phyloP scores from a whole-genome alignment of 2,888 invertebrate genomes.

The Notocelia uddmanniana region DNA sequence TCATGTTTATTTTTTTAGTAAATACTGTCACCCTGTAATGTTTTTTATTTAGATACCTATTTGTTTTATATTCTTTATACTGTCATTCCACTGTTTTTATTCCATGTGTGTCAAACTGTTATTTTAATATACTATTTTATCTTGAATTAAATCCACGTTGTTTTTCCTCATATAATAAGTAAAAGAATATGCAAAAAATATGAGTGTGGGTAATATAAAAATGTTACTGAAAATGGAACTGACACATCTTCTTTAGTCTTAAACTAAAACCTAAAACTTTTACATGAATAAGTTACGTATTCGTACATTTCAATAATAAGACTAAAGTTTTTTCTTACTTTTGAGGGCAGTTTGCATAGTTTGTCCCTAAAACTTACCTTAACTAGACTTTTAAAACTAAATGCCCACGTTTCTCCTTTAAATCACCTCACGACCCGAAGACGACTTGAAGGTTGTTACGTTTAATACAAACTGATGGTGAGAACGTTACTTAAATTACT shows the following conservation, averaged over 20 bases:
- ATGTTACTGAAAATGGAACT: not conserved
- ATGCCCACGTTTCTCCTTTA: constrained; percentile 12
- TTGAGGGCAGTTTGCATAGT: not conserved
- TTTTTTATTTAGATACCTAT: too few species aligned
- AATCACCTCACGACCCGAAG: not conserved
- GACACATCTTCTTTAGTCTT: not conserved
- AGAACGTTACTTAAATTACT: not conserved
- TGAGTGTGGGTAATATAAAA: too few species aligned
- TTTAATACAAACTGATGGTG: not conserved
- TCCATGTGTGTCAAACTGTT: too few species aligned
- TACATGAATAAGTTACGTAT: not conserved
- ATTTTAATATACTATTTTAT: too few species aligned
- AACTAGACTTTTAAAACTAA: not conserved
- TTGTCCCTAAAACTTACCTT: not conserved
- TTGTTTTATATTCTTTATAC: too few species aligned
- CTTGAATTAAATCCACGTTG: too few species aligned
- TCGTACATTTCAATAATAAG: not conserved
- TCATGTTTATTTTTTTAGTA: too few species aligned
- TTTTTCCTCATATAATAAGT: too few species aligned
- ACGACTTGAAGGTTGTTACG: not conserved
- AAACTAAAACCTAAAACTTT: too few species aligned
- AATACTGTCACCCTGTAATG: too few species aligned
- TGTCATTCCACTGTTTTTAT: too few species aligned
- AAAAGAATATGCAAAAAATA: too few species aligned
- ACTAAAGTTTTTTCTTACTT: not conserved